Conservation (phyloP, 35 echinoderm and acorn worm species). For the Ophioderma brevispina region DNA sequence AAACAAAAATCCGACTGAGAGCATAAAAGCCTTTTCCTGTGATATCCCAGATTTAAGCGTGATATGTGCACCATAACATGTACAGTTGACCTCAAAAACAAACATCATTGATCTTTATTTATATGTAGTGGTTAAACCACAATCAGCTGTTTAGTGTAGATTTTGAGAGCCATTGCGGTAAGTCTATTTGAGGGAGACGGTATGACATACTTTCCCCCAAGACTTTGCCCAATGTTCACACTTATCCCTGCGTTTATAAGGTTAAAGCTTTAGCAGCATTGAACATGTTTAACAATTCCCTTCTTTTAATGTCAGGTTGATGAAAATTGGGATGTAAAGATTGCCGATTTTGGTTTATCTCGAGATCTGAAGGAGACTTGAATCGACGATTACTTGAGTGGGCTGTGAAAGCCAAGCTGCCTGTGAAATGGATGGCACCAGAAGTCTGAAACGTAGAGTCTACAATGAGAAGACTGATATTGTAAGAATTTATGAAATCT, state of each 20-base stretch:
- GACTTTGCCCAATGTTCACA: too few relatives aligned
- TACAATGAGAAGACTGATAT: not conserved
- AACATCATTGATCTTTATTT: too few relatives aligned
- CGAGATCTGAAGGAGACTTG: conserved; percentile 18
- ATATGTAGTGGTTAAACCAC: too few relatives aligned
- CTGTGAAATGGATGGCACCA: conserved; percentile 38
- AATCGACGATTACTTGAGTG: conserved; percentile 17
- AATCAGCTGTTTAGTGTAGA: too few relatives aligned
- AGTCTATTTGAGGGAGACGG: too few relatives aligned
- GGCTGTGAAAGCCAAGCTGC: conserved; percentile 17
- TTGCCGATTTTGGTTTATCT: conserved; percentile 28
- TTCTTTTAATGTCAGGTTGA: not conserved
- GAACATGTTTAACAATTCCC: not conserved
- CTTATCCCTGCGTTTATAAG: not conserved
- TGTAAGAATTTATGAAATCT: not conserved
- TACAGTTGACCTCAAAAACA: too few relatives aligned
- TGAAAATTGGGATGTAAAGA: not conserved
- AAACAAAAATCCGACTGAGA: too few relatives aligned
- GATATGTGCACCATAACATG: too few relatives aligned
- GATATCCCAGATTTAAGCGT: too few relatives aligned
- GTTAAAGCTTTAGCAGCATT: not conserved
- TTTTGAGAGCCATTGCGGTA: too few relatives aligned
- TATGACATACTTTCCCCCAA: too few relatives aligned
- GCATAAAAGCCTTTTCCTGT: too few relatives aligned
- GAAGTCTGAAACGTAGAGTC: not conserved